phyloP scores from a whole-genome alignment of 2,113 vertebrate genomes.

The Hepsetus odoe region DNA sequence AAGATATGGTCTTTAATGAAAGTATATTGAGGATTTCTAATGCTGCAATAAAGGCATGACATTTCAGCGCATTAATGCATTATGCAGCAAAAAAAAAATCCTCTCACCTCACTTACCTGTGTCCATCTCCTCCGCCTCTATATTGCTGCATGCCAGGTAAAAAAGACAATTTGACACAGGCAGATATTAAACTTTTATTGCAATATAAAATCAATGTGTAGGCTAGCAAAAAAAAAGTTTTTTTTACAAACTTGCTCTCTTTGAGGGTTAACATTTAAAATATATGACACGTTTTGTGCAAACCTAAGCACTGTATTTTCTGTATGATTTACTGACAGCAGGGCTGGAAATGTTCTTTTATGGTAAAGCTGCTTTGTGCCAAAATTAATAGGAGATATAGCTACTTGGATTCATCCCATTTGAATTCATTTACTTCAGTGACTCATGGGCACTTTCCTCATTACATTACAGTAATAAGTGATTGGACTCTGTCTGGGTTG shows the following conservation, averaged over 20 bases:
- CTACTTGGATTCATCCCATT: constrained; percentile 26
- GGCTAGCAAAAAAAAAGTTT: neutral
- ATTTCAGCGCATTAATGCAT: neutral
- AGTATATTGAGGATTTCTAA: neutral
- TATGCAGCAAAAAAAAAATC: neutral
- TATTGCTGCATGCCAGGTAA: constrained; percentile 69
- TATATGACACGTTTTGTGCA: neutral
- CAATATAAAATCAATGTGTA: constrained; percentile 4
- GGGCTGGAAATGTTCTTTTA: neutral
- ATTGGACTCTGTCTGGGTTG: too few species aligned
- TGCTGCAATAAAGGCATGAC: neutral
- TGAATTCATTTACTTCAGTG: constrained; percentile 19
- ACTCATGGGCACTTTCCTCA: neutral
- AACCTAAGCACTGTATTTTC: neutral
- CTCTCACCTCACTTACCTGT: constrained; percentile 65
- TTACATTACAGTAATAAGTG: constrained; percentile 46
- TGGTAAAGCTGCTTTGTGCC: neutral
- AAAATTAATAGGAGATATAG: constrained; percentile 20
- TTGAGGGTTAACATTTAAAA: neutral
- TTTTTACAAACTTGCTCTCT: neutral
- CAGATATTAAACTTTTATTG: neutral
- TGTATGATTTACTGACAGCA: neutral
- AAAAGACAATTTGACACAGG: constrained; percentile 48
- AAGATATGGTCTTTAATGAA: neutral
- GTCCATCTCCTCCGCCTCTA: constrained; percentile 75